Evolutionary conservation across 1,140 invertebrate genomes (phyloP), one percentile per base, ranked within the genome.

Genomic region (Hermetia illucens): DNA sequence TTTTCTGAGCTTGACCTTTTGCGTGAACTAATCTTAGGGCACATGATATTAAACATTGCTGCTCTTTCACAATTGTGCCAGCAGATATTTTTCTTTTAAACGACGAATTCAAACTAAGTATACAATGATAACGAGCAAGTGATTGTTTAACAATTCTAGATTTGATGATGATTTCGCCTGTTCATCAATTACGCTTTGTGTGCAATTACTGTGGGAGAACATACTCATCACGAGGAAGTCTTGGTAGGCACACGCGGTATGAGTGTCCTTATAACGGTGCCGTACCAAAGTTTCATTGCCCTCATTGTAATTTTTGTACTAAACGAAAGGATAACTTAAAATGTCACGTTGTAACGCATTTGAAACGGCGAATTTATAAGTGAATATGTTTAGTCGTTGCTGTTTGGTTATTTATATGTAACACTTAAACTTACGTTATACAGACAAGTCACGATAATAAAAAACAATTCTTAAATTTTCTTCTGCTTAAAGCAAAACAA

Each of bases 281-380:
- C 12, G 15, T n/a, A 18, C 12, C 27, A 4, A 16, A 30, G 32
- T 38, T 38, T 31, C 24, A 30, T 3, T 38, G 37, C 21, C 37
- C 37, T 6, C 25, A 38, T 38, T 38, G 37, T 39, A 34, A 47
- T 29, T 35, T 41, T 17, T 45, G 39, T 22, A 55, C 44, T 36
- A 56, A 52, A 45, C 55, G 58, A 20, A 59, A 53, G 40, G 48
- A 52, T 30, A 48, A 53, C 40, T 39, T 59, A 13, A 42, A 50
- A 12, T 41, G 33, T 16, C 56, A 60, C 29, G 34, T 50, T 8
- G 31, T 21, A 25, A 33, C 33, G 6, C 38, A 42, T 32, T 32
- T 46, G 17, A 22, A 34, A 22, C 16, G 34, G 10, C 10, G 17
- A 35, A 15, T 35, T 17, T 18, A 27, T 35, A 5, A 25, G 25